Percentiles rank a stretch among this genome's conserved stretches.
Evolutionary conservation across 2,113 vertebrate species (phyloP).

Genomic region (Onychorhynchus coronatus): DNA sequence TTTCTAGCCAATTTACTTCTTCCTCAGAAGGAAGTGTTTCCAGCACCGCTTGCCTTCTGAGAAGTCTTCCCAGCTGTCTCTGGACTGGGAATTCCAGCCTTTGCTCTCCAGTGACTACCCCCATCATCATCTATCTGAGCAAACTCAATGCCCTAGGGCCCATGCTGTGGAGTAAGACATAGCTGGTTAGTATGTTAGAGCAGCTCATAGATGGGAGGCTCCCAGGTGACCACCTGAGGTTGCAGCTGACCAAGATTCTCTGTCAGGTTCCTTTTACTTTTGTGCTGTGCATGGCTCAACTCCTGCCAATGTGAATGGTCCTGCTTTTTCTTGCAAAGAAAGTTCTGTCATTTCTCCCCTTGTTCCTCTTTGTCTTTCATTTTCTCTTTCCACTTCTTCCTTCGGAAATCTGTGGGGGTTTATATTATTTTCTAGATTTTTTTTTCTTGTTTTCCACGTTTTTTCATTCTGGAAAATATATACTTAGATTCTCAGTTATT

Average conservation of each 20-base stretch:
- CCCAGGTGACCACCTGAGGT: background rate
- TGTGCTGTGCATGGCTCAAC: background rate
- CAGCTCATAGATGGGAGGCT: background rate
- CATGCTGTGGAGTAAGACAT: background rate
- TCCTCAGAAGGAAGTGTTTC: background rate
- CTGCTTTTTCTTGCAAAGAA: background rate
- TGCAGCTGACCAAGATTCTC: background rate
- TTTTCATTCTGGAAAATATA: background rate
- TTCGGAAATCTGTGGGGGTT: background rate
- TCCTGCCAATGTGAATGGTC: background rate
- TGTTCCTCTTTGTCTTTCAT: background rate
- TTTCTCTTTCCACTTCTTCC: background rate
- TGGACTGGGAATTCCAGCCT: background rate
- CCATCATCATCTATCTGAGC: rapidly evolving
- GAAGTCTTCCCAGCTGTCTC: background rate
- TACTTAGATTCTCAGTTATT: background rate
- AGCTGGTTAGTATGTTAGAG: background rate
- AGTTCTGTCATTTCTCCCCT: background rate
- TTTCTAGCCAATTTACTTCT: background rate
- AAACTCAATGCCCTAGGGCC: background rate
- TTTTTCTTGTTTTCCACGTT: background rate
- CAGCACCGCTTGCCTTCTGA: background rate
- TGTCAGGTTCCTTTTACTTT: background rate
- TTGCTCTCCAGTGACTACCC: background rate
- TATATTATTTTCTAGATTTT: background rate